These are phyloP conservation scores for Notodonta ziczac DNA, from an alignment of 2,888 invertebrate species.

Conservation along the genomic window DNA sequence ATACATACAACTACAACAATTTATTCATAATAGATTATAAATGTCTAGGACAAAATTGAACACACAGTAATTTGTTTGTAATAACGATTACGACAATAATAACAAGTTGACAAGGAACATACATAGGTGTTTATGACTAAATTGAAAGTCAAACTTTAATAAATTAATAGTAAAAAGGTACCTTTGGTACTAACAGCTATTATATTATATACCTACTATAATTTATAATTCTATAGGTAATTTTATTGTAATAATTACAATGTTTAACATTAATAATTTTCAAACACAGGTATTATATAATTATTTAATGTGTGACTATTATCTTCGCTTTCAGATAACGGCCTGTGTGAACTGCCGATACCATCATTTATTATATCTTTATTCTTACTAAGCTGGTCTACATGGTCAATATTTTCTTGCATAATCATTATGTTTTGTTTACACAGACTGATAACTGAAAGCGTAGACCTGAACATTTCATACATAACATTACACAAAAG, in stretches of 20 bases:
- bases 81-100: not conserved
- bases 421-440: too few relatives aligned
- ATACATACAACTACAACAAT: not conserved
- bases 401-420: too few relatives aligned
- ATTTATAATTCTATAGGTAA: not conserved
- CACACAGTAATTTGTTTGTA: not conserved
- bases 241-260: not conserved
- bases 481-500: too few relatives aligned
- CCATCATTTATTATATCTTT: too few relatives aligned
- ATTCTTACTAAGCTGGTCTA: too few relatives aligned
- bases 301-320: not conserved
- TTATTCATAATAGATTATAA: not conserved
- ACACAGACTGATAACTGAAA: too few relatives aligned
- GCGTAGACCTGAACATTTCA: too few relatives aligned
- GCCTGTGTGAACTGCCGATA: too few relatives aligned
- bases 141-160: slow-evolving; percentile 1
- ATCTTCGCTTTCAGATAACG: not conserved
- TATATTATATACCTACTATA: not conserved
- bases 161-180: not conserved
- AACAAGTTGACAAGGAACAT: not conserved
- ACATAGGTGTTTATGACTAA: not conserved
- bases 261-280: slow-evolving; percentile 3
- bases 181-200: slow-evolving; percentile 2
- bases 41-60: not conserved
- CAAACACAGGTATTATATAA: not conserved